phyloP scores from a whole-genome alignment of 2,888 invertebrate species.

The Tigriopus californicus region DNA sequence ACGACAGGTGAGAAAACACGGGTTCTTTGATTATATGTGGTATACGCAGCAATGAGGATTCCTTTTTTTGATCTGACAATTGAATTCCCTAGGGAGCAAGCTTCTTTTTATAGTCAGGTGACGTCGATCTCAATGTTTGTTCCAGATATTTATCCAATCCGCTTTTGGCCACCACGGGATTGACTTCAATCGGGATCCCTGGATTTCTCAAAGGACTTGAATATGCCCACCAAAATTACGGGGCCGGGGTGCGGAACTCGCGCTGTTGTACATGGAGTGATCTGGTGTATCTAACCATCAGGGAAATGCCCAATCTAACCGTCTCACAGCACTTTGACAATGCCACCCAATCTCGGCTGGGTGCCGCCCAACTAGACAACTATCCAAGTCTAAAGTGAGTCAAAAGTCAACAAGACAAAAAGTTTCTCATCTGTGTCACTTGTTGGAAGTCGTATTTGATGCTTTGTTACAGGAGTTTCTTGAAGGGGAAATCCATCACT shows the following conservation, averaged over 20 bases:
- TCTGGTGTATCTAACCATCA: slow-evolving; percentile 36
- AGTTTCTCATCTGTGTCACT: too few relatives aligned
- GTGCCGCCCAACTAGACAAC: neutral
- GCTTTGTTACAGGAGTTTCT: neutral
- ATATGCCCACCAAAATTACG: slow-evolving; percentile 36
- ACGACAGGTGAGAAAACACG: slow-evolving; percentile 14
- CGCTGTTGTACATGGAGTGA: slow-evolving; percentile 36
- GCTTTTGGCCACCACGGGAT: slow-evolving; percentile 27
- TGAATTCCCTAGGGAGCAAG: too few relatives aligned
- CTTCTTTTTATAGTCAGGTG: too few relatives aligned
- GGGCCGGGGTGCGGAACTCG: slow-evolving; percentile 21
- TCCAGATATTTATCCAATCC: slow-evolving; percentile 16
- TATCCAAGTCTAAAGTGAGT: neutral
- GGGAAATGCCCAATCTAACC: too few relatives aligned
- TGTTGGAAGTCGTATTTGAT: too few relatives aligned
- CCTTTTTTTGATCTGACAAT: too few relatives aligned
- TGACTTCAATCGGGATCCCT: slow-evolving; percentile 31
- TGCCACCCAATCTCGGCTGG: neutral
- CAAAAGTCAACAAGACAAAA: too few relatives aligned
- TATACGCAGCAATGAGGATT: too few relatives aligned
- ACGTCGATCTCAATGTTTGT: too few relatives aligned
- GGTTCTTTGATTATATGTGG: too few relatives aligned
- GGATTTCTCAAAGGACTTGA: slow-evolving; percentile 40
- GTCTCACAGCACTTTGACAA: slow-evolving; percentile 1
- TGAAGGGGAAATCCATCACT: neutral